Evolutionary conservation across 2,888 invertebrate genomes (phyloP), one percentile per base, ranked within the genome.

Genomic region (Graphium colonna): DNA sequence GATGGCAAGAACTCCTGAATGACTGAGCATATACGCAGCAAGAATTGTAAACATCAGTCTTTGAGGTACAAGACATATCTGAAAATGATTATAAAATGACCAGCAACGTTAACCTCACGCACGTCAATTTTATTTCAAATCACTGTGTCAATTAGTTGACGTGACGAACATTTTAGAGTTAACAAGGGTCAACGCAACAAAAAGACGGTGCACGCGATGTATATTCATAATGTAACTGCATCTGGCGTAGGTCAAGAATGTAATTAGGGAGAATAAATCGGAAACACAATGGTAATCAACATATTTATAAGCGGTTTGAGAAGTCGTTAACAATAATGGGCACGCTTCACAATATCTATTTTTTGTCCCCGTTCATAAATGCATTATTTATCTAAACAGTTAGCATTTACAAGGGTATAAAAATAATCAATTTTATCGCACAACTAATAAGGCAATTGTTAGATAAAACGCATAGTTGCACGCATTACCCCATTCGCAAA

Each of bases 131-230:
- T 39, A 28, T 40, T 56, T 75, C 79, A 74, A 86, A 78, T 83
- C 76, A 82, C 72, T 73, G 63, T 71, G 67, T 66, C 77, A 81
- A 77, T 77, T 73, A 82, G 58, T 58, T 62, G 65, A 63, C 67
- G 65, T 73, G 75, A 73, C 73, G 64, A 65, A 64, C 68, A 63
- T 57, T 45, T 48, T 53, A 60, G 59, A 61, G 64, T 60, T 58
- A 59, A 56, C 60, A 56, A 63, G 58, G 64, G 61, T 69, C 65
- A 68, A 70, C 65, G 63, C 57, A 59, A 60, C 28, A 31, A 53
- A 28, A 53, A 53, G 1, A 10, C 18, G 21, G 41, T 40, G 31
- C 36, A n/a, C n/a, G 36, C n/a, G 15, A 48, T 47, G 46, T 38
- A 48, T 53, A 38, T 53, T 38, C 28, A 39, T 46, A 8, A 8